Evolutionary conservation across 2,888 invertebrate genomes (phyloP).

Genomic region (Amblyjoppa proteus): DNA sequence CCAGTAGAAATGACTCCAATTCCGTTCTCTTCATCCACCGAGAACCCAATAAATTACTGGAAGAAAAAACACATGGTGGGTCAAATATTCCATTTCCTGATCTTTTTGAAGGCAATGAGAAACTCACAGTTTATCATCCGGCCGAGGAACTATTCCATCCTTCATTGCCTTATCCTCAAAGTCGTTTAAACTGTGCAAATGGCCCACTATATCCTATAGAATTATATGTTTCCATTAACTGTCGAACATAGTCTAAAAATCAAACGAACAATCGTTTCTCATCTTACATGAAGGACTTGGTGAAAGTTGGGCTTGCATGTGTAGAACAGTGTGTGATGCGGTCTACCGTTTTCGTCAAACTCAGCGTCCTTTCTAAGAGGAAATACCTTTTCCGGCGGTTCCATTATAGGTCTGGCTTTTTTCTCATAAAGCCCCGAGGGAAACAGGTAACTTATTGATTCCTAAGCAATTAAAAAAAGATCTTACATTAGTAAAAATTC

Average conservation of each 20-base stretch:
- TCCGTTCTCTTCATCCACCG: conserved; percentile 90
- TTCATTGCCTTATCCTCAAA: conserved; percentile 90
- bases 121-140: conserved; percentile 87
- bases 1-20: conserved; percentile 89
- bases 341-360: conserved; percentile 96
- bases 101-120: background rate
- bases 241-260: background rate
- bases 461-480: conserved; percentile 64
- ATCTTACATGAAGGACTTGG: conserved; percentile 91
- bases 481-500: conserved; percentile 24
- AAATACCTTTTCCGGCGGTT: conserved; percentile 95
- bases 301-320: conserved; percentile 95
- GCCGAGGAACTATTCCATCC: conserved; percentile 88
- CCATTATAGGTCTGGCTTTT: conserved; percentile 95
- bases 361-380: conserved; percentile 94
- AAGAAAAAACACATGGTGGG: conserved; percentile 82
- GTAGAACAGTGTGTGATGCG: conserved; percentile 96
- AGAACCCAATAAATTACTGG: conserved; percentile 87
- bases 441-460: conserved; percentile 94
- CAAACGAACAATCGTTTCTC: conserved; percentile 11
- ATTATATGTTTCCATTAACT: background rate
- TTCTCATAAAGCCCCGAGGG: conserved; percentile 96
- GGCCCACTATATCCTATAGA: conserved; percentile 89
- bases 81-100: conserved; percentile 18
- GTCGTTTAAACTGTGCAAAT: conserved; percentile 89